phyloP scores from a whole-genome alignment of 2,113 vertebrate species.

The Hystrix cristata region DNA sequence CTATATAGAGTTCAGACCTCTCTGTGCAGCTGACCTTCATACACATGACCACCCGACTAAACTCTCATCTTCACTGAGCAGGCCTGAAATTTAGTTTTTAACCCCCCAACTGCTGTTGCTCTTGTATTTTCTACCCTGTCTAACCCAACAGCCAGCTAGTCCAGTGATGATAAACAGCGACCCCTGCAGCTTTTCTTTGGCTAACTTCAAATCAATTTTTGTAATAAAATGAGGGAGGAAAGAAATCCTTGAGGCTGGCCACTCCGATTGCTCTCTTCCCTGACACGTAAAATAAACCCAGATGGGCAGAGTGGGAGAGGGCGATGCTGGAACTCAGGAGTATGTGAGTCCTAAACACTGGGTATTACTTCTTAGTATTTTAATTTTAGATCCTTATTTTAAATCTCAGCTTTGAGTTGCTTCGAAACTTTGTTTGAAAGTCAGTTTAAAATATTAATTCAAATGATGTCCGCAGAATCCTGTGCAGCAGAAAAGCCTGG shows the following conservation, averaged over 20 bases:
- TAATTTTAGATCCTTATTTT: background rate
- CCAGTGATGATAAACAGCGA: background rate
- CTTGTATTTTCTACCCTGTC: too few species aligned
- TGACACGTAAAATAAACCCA: background rate
- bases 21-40: background rate
- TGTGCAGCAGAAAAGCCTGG: fast-evolving
- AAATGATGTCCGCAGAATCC: background rate
- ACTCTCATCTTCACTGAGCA: background rate
- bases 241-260: background rate
- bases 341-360: background rate
- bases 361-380: background rate
- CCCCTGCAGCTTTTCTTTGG: background rate
- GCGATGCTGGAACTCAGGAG: background rate
- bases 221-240: background rate
- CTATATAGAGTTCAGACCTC: background rate
- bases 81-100: background rate
- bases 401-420: background rate
- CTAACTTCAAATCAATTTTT: background rate
- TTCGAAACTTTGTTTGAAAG: background rate
- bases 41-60: background rate
- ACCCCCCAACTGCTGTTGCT: background rate
- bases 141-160: background rate
- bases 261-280: background rate
- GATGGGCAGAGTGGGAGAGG: background rate
- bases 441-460: background rate